Evolutionary conservation across 2,113 vertebrate species (phyloP).

Genomic region (Corythoichthys haematopterus): DNA sequence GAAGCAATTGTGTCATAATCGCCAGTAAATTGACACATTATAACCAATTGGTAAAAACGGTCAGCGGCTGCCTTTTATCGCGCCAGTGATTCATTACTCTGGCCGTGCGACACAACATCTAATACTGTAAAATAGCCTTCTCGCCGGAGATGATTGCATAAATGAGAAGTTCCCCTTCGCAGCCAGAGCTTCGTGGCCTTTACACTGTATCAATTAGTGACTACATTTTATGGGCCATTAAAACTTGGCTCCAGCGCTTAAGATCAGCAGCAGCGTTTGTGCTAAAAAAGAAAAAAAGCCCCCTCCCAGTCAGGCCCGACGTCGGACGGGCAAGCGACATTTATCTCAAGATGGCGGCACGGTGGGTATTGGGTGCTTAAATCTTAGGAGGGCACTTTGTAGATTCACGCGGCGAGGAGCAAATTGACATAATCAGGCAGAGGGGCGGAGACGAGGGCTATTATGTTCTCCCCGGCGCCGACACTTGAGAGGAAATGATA

Average conservation of each 20-base stretch:
- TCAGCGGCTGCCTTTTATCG: conserved; percentile 9
- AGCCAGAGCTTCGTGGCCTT: conserved; percentile 48
- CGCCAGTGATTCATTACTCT: conserved; percentile 13
- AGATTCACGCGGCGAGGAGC: conserved; percentile 16
- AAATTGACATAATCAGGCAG: conserved; percentile 52
- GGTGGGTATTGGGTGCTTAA: conserved; percentile 37
- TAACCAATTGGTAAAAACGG: conserved; percentile 7
- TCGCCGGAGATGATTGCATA: conserved; percentile 13
- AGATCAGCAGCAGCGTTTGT: conserved; percentile 39
- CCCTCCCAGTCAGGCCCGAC: conserved; percentile 27
- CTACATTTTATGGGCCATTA: conserved; percentile 67
- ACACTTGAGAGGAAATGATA: conserved; percentile 64
- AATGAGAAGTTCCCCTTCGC: conserved; percentile 31
- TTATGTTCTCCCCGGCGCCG: conserved; percentile 50
- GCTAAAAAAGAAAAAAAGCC: conserved; percentile 20
- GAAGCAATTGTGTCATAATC: not conserved
- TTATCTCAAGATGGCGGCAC: conserved; percentile 39
- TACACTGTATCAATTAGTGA: conserved; percentile 64
- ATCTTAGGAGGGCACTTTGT: conserved; percentile 18
- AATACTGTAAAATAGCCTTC: conserved; percentile 17
- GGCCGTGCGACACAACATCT: conserved; percentile 11
- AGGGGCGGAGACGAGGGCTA: conserved; percentile 55
- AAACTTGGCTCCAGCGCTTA: conserved; percentile 56
- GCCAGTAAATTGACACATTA: not conserved
- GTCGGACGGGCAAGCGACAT: conserved; percentile 50